These are phyloP conservation scores for Porites divaricata DNA, from an alignment of 92 coral and sea anemone species.

Conservation along the genomic window DNA sequence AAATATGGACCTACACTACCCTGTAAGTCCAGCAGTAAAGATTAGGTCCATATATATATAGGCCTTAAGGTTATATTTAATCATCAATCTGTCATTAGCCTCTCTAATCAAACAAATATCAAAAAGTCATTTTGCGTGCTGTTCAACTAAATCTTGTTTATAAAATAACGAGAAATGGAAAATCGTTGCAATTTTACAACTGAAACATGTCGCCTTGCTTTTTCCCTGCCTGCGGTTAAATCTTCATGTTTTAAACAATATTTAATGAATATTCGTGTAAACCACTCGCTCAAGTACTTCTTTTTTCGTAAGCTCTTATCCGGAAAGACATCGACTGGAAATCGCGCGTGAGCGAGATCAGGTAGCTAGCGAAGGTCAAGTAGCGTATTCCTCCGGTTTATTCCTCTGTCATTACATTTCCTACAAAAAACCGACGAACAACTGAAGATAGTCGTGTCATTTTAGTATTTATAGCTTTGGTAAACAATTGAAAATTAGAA, in stretches of 20 bases:
- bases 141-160: not conserved
- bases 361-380: constrained; percentile 14
- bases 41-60: no score
- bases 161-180: no score
- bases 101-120: not conserved
- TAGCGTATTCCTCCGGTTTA: not conserved
- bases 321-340: constrained; percentile 17
- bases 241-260: not conserved
- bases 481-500: not conserved
- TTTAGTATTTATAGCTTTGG: not conserved
- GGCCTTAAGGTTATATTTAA: no score
- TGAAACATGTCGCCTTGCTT: not conserved
- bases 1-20: no score
- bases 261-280: not conserved
- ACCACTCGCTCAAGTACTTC: not conserved
- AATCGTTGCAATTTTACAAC: no score
- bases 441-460: not conserved
- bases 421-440: no score
- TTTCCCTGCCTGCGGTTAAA: constrained; percentile 8
- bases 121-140: not conserved
- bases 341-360: not conserved
- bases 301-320: not conserved
- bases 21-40: no score
- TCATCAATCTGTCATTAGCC: not conserved
- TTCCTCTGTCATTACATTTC: not conserved